Evolutionary conservation across 64 coral and sea anemone species (phyloP).

Genomic region (Pachyseris speciosa): DNA sequence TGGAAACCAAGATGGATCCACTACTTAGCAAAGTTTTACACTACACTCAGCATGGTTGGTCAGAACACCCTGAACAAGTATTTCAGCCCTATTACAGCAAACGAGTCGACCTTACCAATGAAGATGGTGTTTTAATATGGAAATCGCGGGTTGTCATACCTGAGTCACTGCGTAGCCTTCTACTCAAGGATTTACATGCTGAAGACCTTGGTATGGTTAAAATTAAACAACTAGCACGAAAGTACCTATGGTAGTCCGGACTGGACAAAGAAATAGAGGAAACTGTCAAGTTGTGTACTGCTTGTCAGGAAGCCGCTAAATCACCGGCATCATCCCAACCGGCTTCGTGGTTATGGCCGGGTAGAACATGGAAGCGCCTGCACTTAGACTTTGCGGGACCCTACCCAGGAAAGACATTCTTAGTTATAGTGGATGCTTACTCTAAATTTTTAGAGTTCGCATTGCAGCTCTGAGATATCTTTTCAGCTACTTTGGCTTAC

Average conservation of each 20-base stretch:
- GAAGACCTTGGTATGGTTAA: conserved; percentile 56
- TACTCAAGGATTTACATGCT: conserved; percentile 34
- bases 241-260: conserved; percentile 26
- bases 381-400: conserved; percentile 69
- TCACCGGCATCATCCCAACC: conserved; percentile 13
- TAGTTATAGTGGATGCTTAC: conserved; percentile 66
- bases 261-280: conserved; percentile 32
- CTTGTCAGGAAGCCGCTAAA: conserved; percentile 53
- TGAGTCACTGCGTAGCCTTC: background rate
- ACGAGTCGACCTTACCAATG: conserved; percentile 34
- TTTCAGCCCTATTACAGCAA: conserved; percentile 14
- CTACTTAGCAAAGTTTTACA: conserved; percentile 50
- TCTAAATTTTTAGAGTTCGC: conserved; percentile 39
- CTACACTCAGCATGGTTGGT: conserved; percentile 49
- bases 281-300: background rate
- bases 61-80: conserved; percentile 8
- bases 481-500: conserved; percentile 60
- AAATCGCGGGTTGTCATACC: conserved; percentile 36
- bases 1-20: conserved; percentile 45
- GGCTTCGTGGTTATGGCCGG: conserved; percentile 50
- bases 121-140: conserved; percentile 42
- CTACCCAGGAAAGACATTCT: conserved; percentile 35
- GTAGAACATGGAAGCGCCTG: conserved; percentile 38
- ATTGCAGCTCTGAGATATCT: conserved; percentile 15
- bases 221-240: conserved; percentile 12